Evolutionary conservation across 2,888 invertebrate species (phyloP).

Genomic region (Nipponacmea schrenckii): DNA sequence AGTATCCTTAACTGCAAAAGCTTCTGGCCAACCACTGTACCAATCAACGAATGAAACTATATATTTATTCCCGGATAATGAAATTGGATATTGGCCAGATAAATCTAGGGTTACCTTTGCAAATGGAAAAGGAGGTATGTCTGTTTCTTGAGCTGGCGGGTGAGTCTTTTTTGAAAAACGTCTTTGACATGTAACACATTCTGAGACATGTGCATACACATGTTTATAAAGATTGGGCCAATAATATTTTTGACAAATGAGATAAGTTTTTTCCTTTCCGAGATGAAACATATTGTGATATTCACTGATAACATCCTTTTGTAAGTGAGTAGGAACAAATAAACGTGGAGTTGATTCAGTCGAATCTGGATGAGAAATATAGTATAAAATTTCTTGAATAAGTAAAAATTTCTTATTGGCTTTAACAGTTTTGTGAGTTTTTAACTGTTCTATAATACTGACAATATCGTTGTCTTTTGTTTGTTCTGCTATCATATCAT

Average conservation of each 20-base stretch:
- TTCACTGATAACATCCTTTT: neutral
- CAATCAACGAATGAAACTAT: too few species aligned
- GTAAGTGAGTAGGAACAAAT: neutral
- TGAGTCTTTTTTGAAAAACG: conserved; percentile 17
- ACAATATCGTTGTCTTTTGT: neutral
- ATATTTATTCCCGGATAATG: conserved; percentile 22
- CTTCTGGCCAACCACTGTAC: too few species aligned
- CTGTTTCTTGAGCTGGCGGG: conserved; percentile 29
- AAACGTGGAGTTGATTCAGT: neutral
- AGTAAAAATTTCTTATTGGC: neutral
- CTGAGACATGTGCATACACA: too few species aligned
- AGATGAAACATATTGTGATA: neutral
- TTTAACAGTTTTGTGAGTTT: neutral
- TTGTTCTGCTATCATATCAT: conserved; percentile 1
- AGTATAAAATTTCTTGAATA: neutral
- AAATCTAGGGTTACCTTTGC: conserved; percentile 21
- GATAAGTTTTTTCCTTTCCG: conserved; percentile 5
- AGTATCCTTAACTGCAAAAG: conserved; percentile 28
- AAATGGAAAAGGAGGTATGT: conserved; percentile 26
- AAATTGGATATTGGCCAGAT: conserved; percentile 22
- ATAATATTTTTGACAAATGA: neutral
- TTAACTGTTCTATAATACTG: neutral
- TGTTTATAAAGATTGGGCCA: too few species aligned
- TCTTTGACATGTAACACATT: conserved; percentile 23
- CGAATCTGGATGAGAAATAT: too few species aligned